Base-by-base conservation (phyloP, 2,888 invertebrate species). In the Theristus sp. region DNA sequence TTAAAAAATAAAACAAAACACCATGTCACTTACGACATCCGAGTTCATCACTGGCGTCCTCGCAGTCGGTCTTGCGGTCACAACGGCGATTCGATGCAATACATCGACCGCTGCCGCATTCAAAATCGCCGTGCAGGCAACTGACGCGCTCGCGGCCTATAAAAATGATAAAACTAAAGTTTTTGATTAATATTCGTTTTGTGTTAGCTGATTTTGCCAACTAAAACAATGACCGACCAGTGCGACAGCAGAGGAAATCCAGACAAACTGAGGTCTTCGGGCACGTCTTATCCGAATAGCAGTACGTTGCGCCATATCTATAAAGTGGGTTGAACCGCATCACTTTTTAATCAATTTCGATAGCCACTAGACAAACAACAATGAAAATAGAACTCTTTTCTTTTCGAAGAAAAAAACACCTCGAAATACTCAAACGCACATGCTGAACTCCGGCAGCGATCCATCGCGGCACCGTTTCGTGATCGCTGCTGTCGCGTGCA, bases 281-380 rank as follows among this genome's bases (percentile, higher is more conserved):
- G 61, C 71, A 71, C 10, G 72, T 70, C 20, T 65, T 62, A 61
- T 72, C 68, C 26, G 66, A 65, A 70, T 72, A 71, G 62, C 71
- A 71, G 57, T 71, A 71, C 2, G 67, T 67, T 28, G 68, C 67
- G 26, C 72, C 71, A 59, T 72, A 49, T n/a, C 49, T 49, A n/a
- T 17, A 49, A 49, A 38, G n/a, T n/a, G n/a, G n/a, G n/a, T n/a
- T n/a, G n/a, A n/a, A n/a, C n/a, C n/a, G n/a, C n/a, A n/a, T n/a
- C n/a, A n/a, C n/a, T n/a, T n/a, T n/a, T n/a, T n/a, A n/a, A n/a
- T n/a, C n/a, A n/a, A n/a, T n/a, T n/a, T n/a, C n/a, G n/a, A n/a
- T n/a, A n/a, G n/a, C n/a, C n/a, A 38, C 38, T 13, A 10, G 38
- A 38, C 20, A 20, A 38, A 38, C 13, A 49, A 10, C n/a, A 49